Evolutionary conservation across 2,113 vertebrate genomes (phyloP).

Genomic region (Thunnus thynnus): DNA sequence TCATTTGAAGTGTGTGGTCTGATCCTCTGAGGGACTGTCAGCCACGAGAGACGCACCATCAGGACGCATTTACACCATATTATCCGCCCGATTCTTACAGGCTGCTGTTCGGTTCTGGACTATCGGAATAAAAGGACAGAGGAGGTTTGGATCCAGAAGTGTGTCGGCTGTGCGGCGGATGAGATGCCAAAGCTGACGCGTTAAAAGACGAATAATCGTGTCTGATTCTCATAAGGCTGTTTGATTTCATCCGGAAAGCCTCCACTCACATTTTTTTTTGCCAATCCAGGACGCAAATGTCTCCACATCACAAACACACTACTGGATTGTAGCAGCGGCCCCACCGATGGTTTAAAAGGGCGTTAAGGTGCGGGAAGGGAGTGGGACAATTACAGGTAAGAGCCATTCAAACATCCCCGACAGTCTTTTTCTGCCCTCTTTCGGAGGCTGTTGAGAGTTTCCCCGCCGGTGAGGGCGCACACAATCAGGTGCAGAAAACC

Average conservation of each 20-base stretch:
- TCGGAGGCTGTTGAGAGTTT: not conserved
- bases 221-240: not conserved
- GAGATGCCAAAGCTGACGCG: slow-evolving; percentile 13
- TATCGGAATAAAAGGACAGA: slow-evolving; percentile 17
- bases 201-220: not conserved
- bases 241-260: slow-evolving; percentile 9
- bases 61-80: not conserved
- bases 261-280: not conserved
- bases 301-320: slow-evolving; percentile 45
- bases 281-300: slow-evolving; percentile 61
- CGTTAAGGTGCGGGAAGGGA: slow-evolving; percentile 84
- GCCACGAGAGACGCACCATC: not conserved
- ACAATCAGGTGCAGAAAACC: not conserved
- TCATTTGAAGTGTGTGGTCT: not conserved
- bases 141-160: slow-evolving; percentile 36
- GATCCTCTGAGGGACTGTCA: slow-evolving; percentile 2
- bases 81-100: not conserved
- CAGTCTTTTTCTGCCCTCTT: not conserved
- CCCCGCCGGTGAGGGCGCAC: not conserved
- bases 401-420: not conserved
- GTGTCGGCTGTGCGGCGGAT: slow-evolving; percentile 21
- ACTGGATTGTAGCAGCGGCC: slow-evolving; percentile 85
- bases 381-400: slow-evolving; percentile 81
- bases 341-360: slow-evolving; percentile 86
- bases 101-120: slow-evolving; percentile 7